Percentiles rank a stretch among this genome's conserved stretches.
These are phyloP conservation scores for Brachionus calyciflorus DNA, from an alignment of 1,140 invertebrate species.

Conservation along the genomic window DNA sequence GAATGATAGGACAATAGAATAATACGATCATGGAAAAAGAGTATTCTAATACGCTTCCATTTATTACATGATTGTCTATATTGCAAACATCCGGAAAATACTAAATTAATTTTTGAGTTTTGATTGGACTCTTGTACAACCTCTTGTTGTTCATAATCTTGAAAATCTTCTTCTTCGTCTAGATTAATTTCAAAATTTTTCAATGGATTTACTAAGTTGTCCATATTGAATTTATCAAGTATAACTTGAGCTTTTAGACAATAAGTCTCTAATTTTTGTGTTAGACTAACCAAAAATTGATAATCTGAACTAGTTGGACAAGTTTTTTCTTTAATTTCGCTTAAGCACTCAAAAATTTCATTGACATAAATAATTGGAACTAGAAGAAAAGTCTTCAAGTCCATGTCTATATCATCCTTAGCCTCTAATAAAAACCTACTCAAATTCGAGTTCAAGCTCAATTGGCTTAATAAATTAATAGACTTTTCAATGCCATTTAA, in stretches of 20 bases:
- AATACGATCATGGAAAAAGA: constrained; percentile 18
- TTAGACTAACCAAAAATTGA: constrained; percentile 25
- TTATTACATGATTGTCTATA: constrained; percentile 44
- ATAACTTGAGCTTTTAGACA: background rate
- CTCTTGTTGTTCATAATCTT: background rate
- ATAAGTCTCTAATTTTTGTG: background rate
- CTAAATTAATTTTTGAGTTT: background rate
- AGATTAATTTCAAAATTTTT: background rate
- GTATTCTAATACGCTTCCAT: constrained; percentile 19
- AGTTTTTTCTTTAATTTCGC: constrained; percentile 33
- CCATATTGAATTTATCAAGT: background rate
- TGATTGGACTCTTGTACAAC: background rate
- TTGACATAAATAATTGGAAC: constrained; percentile 27
- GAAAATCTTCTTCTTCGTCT: background rate
- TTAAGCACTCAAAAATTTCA: background rate
- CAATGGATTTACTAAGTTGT: background rate
- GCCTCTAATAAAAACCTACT: background rate
- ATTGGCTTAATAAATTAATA: background rate
- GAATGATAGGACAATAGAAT: constrained; percentile 2
- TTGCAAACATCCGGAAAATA: background rate
- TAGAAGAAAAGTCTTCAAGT: constrained; percentile 34
- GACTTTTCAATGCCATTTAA: constrained; percentile 22
- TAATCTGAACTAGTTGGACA: constrained; percentile 2
- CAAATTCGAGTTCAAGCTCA: background rate
- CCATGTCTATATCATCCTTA: constrained; percentile 29